These are phyloP conservation scores for Pantherophis alleghaniensis DNA, from an alignment of 2,797 vertebrate genomes.

Conservation along the genomic window DNA sequence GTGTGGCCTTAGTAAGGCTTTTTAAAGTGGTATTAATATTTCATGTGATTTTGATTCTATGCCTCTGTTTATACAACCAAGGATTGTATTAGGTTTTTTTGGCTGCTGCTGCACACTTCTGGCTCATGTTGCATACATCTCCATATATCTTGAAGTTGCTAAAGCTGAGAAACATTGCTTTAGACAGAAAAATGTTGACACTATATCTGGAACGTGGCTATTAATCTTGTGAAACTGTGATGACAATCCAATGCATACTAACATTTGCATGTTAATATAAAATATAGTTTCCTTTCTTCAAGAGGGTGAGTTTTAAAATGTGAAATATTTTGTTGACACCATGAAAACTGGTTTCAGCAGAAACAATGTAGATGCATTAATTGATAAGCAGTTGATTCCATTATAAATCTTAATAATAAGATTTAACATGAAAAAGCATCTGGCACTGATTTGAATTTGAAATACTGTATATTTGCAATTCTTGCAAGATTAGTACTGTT, in stretches of 20 bases:
- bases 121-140: not conserved
- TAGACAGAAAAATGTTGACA: not conserved
- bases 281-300: constrained; percentile 52
- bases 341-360: constrained; percentile 53
- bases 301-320: constrained; percentile 49
- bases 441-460: constrained; percentile 61
- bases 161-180: not conserved
- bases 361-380: constrained; percentile 47
- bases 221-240: not conserved
- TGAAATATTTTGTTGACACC: constrained; percentile 46
- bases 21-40: not conserved
- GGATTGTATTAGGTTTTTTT: not conserved
- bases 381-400: constrained; percentile 54
- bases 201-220: not conserved
- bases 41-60: not conserved
- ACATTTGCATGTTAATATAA: constrained; percentile 9
- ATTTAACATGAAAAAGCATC: constrained; percentile 52
- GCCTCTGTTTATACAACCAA: not conserved
- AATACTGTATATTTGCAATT: constrained; percentile 60
- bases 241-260: not conserved
- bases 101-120: not conserved
- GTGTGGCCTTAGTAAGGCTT: not conserved
- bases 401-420: constrained; percentile 57
- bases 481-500: constrained; percentile 46
- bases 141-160: not conserved